A percentile compares a stretch with the other conserved stretches of the same genome.
Evolutionary conservation across 2,888 invertebrate genomes (phyloP).

Genomic region (Vesta saturnalis): DNA sequence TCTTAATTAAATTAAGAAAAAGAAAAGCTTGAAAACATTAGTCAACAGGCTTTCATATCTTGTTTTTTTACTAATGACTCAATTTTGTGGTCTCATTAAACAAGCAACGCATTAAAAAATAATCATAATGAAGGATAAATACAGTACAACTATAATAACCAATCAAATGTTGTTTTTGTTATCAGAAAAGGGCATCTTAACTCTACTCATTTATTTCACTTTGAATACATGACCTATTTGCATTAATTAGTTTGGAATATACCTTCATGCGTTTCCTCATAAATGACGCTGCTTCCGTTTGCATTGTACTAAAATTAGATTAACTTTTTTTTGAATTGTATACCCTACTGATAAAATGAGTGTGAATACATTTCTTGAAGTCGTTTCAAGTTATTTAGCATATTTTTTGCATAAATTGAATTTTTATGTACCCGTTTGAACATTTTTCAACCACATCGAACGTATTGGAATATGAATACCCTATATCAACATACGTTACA

Average conservation of each 20-base stretch:
- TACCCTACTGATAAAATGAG: neutral
- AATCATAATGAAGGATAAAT: too few species aligned
- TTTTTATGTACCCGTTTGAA: conserved; percentile 25
- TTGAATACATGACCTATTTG: conserved; percentile 20
- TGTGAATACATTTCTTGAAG: conserved; percentile 7
- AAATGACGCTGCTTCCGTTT: neutral
- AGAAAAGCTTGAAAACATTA: too few species aligned
- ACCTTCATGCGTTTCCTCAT: neutral
- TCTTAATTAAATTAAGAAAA: too few species aligned
- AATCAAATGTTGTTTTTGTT: neutral
- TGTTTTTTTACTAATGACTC: too few species aligned
- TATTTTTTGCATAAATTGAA: conserved; percentile 33
- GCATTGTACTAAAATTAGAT: neutral
- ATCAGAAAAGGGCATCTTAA: conserved; percentile 18
- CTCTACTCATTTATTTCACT: conserved; percentile 13
- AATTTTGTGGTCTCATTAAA: too few species aligned
- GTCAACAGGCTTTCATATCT: too few species aligned
- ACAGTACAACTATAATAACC: too few species aligned
- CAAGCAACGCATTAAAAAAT: too few species aligned
- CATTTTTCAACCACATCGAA: conserved; percentile 9
- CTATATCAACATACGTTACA: neutral
- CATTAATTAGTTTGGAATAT: conserved; percentile 21
- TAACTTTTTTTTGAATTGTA: neutral
- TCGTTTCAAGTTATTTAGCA: conserved; percentile 16
- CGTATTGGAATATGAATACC: neutral